Percentiles rank a stretch among this genome's conserved stretches.
Evolutionary conservation across 2,888 invertebrate genomes (phyloP).

Genomic region (Cremastinae sp.): DNA sequence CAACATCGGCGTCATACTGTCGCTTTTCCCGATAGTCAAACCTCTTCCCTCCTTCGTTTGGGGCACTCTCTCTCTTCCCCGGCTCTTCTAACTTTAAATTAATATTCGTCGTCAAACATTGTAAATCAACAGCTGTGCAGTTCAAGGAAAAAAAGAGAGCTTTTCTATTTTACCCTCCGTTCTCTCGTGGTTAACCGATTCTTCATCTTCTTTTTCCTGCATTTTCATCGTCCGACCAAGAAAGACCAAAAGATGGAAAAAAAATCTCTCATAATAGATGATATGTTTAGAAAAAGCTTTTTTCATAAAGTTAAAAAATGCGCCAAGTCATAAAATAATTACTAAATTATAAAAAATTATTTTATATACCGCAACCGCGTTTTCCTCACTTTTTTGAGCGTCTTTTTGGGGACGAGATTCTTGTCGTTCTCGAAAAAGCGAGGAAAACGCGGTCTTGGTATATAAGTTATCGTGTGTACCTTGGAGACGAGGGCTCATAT

Average conservation of each 20-base stretch:
- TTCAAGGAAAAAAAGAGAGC: slow-evolving; percentile 49
- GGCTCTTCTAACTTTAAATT: slow-evolving; percentile 73
- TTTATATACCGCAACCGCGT: no score
- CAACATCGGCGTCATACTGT: slow-evolving; percentile 42
- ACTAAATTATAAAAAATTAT: no score
- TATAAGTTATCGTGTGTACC: no score
- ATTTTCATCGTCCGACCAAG: slow-evolving; percentile 31
- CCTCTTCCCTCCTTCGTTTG: slow-evolving; percentile 16
- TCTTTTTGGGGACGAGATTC: no score
- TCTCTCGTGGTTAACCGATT: slow-evolving; percentile 46
- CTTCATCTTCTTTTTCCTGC: slow-evolving; percentile 36
- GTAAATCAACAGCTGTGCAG: slow-evolving; percentile 71
- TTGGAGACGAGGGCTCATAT: no score
- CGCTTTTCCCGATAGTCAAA: slow-evolving; percentile 53
- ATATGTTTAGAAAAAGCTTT: no score
- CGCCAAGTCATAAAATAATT: no score
- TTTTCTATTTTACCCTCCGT: slow-evolving; percentile 48
- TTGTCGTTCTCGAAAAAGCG: no score
- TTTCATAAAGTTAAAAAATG: no score
- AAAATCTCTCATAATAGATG: background rate
- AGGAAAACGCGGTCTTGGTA: no score
- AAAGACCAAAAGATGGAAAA: slow-evolving; percentile 10
- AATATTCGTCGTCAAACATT: slow-evolving; percentile 75
- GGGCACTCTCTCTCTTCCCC: slow-evolving; percentile 11
- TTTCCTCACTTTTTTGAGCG: no score